Conservation (phyloP, 2,797 vertebrate species). For the Glyptemys insculpta region DNA sequence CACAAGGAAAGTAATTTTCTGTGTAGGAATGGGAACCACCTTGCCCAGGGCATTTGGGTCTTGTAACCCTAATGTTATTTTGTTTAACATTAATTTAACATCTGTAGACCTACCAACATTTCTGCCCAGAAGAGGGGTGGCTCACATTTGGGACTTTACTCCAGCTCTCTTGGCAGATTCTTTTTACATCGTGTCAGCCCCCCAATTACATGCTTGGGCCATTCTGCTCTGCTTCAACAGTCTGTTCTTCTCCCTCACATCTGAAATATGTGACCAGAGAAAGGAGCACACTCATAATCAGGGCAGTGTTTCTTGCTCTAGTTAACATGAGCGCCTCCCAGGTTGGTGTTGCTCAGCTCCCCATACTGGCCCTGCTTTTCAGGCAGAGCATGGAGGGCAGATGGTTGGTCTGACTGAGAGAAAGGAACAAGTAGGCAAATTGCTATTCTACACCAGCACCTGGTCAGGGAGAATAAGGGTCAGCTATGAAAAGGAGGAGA, state of each 20-base stretch:
- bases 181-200: neutral
- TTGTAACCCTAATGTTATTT: neutral
- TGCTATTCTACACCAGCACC: neutral
- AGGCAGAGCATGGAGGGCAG: neutral
- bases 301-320: fast-evolving
- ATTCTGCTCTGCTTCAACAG: neutral
- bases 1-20: neutral
- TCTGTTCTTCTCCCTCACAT: neutral
- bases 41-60: neutral
- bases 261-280: neutral
- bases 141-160: neutral
- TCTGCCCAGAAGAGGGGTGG: neutral
- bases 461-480: neutral
- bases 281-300: neutral
- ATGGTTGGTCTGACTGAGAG: fast-evolving
- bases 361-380: fast-evolving
- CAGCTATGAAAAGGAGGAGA: neutral
- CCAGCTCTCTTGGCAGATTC: neutral
- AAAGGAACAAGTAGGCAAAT: fast-evolving
- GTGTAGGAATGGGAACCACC: neutral
- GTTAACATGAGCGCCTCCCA: neutral
- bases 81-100: neutral
- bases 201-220: neutral
- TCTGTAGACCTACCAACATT: neutral
- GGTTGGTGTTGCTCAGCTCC: neutral